Base-by-base conservation (phyloP, 2,113 vertebrate genomes). In the Oncorhynchus tshawytscha region DNA sequence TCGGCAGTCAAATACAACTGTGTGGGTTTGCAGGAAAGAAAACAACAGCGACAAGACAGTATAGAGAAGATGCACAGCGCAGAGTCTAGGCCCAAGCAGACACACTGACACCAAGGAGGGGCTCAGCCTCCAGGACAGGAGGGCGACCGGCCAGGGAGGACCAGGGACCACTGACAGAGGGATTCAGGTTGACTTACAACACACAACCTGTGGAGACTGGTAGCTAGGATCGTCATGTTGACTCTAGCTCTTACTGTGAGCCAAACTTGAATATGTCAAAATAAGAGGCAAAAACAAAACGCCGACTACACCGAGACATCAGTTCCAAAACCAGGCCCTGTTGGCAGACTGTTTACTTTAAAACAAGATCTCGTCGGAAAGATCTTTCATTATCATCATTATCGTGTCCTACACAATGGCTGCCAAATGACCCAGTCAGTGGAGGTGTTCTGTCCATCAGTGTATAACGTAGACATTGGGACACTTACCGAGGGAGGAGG, bases 401-500 rank as follows among this genome's bases (percentile, higher is more conserved):
- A 6, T 54, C 15, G 3, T 29, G 18, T 64, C 78, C 16, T n/a
- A 69, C 16, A 31, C 25, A 22, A 67, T 65, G 51, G 39, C 60
- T 82, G 71, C 31, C n/a, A 57, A 79, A 74, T 31, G 25, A 83
- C 15, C 73, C 73, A 71, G 67, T 24, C 73, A 75, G 72, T 97
- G 98, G 92, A 98, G 98, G 91, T 39, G 70, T 16, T 73, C 5
- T 62, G 62, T 39, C 39, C 72, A 57, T 70, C 22, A 66, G 20
- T 54, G 64, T 67, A 74, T 67, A 18, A 25, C 16, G 67, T 34
- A 76, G 66, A 31, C 34, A 74, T 59, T 62, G 25, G 51, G 8
- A 84, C 77, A 96, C 97, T 97, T 95, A 99, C 98, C 87, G 97
- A 95, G 78, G 98, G 98, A 65, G 98, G 98, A 81, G 98, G 98